Conservation (phyloP, 2,888 invertebrate species). For the Protula sp. region DNA sequence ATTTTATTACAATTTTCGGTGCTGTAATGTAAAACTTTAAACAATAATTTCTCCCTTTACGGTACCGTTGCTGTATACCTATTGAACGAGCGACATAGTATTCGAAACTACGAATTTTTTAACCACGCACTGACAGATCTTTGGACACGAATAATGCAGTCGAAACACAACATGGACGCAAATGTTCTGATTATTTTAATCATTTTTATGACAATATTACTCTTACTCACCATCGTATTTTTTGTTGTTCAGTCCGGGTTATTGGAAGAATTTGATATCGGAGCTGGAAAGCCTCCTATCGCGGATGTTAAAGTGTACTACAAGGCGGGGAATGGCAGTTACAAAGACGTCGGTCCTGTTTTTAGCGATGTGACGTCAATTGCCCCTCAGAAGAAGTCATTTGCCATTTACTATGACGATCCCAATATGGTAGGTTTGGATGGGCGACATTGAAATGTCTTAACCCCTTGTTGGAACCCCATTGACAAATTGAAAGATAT, state of each 20-base stretch:
- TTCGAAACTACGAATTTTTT: no score
- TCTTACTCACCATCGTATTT: slow-evolving; percentile 37
- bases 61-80: no score
- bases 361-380: slow-evolving; percentile 53
- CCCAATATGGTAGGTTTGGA: slow-evolving; percentile 53
- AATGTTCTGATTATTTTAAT: slow-evolving; percentile 38
- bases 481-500: no score
- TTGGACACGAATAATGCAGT: no score
- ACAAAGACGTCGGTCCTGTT: slow-evolving; percentile 50
- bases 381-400: slow-evolving; percentile 43
- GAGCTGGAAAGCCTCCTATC: slow-evolving; percentile 50
- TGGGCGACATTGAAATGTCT: no score
- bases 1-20: no score
- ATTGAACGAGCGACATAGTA: no score
- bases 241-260: slow-evolving; percentile 49
- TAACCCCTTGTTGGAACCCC: no score
- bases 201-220: slow-evolving; percentile 31
- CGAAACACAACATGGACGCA: no score
- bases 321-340: slow-evolving; percentile 54
- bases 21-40: no score
- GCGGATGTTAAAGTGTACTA: slow-evolving; percentile 48
- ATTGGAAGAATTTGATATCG: slow-evolving; percentile 43
- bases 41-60: no score
- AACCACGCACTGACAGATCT: no score
- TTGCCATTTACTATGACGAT: slow-evolving; percentile 56